Evolutionary conservation across 2,113 vertebrate genomes (phyloP).

Genomic region (Oreotrochilus melanogaster): DNA sequence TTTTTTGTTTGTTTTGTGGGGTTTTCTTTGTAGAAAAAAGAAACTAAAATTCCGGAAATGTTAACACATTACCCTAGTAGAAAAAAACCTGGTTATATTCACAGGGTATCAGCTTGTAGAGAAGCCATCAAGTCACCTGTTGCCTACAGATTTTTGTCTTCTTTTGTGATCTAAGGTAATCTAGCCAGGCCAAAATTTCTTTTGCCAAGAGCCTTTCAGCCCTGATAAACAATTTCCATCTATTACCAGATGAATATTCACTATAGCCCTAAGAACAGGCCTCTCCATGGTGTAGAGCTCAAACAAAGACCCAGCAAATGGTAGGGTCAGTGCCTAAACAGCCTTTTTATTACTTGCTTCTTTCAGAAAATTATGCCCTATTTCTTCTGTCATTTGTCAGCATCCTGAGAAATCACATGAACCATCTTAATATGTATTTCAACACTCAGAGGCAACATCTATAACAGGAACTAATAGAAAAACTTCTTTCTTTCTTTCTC

Average conservation of each 20-base stretch:
- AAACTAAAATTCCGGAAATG: not conserved
- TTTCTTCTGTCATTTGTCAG: not conserved
- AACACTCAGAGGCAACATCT: not conserved
- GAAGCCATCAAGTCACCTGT: not conserved
- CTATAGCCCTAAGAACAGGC: not conserved
- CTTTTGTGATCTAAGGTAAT: not conserved
- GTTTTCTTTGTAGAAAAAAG: not conserved
- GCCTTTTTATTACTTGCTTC: not conserved
- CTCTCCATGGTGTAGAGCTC: not conserved
- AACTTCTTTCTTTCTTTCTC: not conserved
- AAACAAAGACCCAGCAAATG: not conserved
- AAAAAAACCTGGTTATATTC: not conserved
- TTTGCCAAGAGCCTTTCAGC: not conserved
- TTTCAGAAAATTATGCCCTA: not conserved
- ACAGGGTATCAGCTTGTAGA: not conserved
- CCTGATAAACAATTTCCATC: not conserved
- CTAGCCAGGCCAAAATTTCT: not conserved
- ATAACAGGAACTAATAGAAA: not conserved
- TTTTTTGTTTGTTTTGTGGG: no score
- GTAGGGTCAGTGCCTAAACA: not conserved
- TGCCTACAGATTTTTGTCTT: not conserved
- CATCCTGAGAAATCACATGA: not conserved
- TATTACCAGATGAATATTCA: not conserved
- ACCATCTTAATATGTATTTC: not conserved
- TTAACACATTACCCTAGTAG: not conserved